Evolutionary conservation across 2,113 vertebrate species (phyloP).

Genomic region (Salminus brasiliensis): DNA sequence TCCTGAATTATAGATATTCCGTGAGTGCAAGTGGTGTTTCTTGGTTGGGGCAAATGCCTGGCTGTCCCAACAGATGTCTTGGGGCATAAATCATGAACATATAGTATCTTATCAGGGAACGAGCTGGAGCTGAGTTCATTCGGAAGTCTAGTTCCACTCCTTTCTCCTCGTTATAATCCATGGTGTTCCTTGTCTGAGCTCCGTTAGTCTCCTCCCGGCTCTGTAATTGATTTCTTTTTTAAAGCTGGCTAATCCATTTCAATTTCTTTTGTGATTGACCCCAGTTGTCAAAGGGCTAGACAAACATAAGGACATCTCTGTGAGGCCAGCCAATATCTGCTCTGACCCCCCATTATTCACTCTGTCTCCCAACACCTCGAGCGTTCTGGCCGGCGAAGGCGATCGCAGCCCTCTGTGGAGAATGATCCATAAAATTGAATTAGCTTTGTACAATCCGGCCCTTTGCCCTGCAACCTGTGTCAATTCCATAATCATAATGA

Average conservation of each 20-base stretch:
- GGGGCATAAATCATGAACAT: background rate
- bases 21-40: conserved; percentile 17
- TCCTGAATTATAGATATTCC: conserved; percentile 29
- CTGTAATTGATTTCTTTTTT: background rate
- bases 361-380: conserved; percentile 26
- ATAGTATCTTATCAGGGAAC: background rate
- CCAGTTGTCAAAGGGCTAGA: conserved; percentile 27
- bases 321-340: conserved; percentile 37
- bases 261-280: conserved; percentile 45
- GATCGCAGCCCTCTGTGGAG: conserved; percentile 20
- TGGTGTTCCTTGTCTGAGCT: background rate
- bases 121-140: background rate
- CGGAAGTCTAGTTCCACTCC: background rate
- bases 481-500: conserved; percentile 38
- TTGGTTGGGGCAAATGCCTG: background rate
- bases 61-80: conserved; percentile 1
- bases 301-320: conserved; percentile 47
- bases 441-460: conserved; percentile 45
- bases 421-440: conserved; percentile 26
- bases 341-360: conserved; percentile 33
- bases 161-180: background rate
- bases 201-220: conserved; percentile 1
- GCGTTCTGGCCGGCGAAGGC: conserved; percentile 3
- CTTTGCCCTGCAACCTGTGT: conserved; percentile 18
- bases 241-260: conserved; percentile 32